phyloP scores from a whole-genome alignment of 2,113 vertebrate genomes.

The Oncorhynchus masou region DNA sequence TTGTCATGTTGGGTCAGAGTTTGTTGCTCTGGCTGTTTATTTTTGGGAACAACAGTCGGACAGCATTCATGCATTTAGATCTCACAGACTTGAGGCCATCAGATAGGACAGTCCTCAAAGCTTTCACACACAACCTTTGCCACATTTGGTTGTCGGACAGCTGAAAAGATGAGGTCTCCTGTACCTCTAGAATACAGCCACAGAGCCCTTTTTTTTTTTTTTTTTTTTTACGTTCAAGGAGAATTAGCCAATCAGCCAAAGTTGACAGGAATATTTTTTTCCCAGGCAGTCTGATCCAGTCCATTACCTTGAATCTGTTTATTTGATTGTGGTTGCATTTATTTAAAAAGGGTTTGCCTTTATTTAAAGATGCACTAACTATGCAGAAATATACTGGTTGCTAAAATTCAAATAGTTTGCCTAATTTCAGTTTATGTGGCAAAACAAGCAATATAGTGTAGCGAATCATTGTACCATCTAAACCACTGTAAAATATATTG shows the following conservation, averaged over 20 bases:
- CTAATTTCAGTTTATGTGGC: too few species aligned
- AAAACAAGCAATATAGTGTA: too few species aligned
- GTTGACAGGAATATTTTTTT: neutral
- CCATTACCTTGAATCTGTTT: constrained; percentile 21
- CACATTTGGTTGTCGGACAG: constrained; percentile 19
- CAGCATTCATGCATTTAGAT: constrained; percentile 15
- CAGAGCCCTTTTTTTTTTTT: neutral
- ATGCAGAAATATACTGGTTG: too few species aligned
- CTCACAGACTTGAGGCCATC: constrained; percentile 20
- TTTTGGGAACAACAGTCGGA: constrained; percentile 48
- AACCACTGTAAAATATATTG: too few species aligned
- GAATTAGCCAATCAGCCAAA: constrained; percentile 1
- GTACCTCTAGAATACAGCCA: neutral
- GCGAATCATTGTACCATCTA: too few species aligned
- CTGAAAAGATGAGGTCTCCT: neutral
- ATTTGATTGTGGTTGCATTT: constrained; percentile 4
- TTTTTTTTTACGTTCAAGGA: neutral
- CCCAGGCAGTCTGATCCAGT: neutral
- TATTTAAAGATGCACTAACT: too few species aligned
- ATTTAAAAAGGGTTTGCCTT: too few species aligned
- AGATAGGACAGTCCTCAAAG: constrained; percentile 17
- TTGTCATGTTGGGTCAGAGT: constrained; percentile 39
- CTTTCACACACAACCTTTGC: constrained; percentile 29
- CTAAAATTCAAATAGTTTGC: too few species aligned
- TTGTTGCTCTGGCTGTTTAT: constrained; percentile 28